Conservation (phyloP, 2,888 invertebrate species). For the Sinodicranocentrus sp. region DNA sequence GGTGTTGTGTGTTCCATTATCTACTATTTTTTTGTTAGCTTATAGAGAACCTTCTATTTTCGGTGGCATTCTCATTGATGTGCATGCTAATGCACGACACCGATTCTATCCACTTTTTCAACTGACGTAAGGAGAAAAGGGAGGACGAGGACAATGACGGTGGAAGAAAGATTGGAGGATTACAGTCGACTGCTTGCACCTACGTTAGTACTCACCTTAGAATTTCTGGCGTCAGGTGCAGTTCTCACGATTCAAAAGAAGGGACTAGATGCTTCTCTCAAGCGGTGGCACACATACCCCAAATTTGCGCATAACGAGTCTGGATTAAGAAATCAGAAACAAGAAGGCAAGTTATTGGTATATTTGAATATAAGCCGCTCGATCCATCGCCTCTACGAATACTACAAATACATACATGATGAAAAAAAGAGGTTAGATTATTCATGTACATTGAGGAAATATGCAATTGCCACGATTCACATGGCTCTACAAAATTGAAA, state of each 20-base stretch:
- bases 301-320: slow-evolving; percentile 2
- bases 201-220: too few species aligned
- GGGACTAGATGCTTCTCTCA: background rate
- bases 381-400: too few species aligned
- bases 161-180: slow-evolving; percentile 40
- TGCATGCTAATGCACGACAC: slow-evolving; percentile 50
- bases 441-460: too few species aligned
- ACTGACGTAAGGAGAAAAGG: slow-evolving; percentile 21
- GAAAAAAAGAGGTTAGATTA: too few species aligned
- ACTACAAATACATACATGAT: too few species aligned
- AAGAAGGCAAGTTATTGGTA: background rate
- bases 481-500: too few species aligned
- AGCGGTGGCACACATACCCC: background rate
- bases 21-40: slow-evolving; percentile 13
- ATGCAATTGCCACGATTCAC: too few species aligned
- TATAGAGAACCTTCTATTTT: slow-evolving; percentile 15
- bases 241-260: slow-evolving; percentile 10
- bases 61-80: slow-evolving; percentile 37
- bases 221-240: slow-evolving; percentile 22
- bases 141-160: slow-evolving; percentile 6
- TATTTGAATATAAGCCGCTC: too few species aligned
- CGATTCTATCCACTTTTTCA: slow-evolving; percentile 38
- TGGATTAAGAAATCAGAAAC: slow-evolving; percentile 3
- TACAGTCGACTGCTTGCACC: slow-evolving; percentile 24
- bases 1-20: slow-evolving; percentile 8